These are phyloP conservation scores for Philypnodon macrostomus DNA, from an alignment of 2,797 vertebrate species.

Conservation along the genomic window DNA sequence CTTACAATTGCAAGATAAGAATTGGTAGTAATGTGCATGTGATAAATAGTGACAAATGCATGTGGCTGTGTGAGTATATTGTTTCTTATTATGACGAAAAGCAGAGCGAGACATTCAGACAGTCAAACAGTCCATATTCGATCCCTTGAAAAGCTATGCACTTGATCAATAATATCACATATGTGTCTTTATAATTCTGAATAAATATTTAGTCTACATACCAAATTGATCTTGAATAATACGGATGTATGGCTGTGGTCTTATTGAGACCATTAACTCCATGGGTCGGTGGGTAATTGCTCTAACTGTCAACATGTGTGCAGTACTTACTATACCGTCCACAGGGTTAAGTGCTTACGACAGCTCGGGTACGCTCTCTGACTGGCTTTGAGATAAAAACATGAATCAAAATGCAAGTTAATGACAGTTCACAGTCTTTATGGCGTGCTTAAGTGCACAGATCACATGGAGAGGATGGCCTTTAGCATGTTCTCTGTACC, in stretches of 20 bases:
- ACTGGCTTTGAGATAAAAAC: constrained; percentile 25
- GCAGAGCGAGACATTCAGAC: too few relatives aligned
- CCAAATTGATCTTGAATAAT: constrained; percentile 17
- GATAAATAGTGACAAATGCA: too few relatives aligned
- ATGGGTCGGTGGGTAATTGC: constrained; percentile 33
- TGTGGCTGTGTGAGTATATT: too few relatives aligned
- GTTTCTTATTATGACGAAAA: too few relatives aligned
- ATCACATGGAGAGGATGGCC: constrained; percentile 8
- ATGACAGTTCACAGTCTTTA: constrained; percentile 44
- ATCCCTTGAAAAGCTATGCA: too few relatives aligned
- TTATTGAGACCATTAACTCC: too few relatives aligned
- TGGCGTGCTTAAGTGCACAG: constrained; percentile 33
- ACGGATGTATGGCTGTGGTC: constrained; percentile 10
- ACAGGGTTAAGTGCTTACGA: constrained; percentile 24
- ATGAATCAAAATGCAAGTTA: constrained; percentile 42
- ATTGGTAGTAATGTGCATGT: too few relatives aligned
- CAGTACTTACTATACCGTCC: constrained; percentile 43
- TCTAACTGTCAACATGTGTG: too few relatives aligned
- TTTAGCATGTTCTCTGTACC: constrained; percentile 10
- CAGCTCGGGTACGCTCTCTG: constrained; percentile 14
- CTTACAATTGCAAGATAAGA: too few relatives aligned
- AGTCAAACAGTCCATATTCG: too few relatives aligned
- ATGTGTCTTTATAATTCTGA: too few relatives aligned
- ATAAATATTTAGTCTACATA: neutral
- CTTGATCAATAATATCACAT: too few relatives aligned